Percentiles rank a stretch among this genome's conserved stretches.
Evolutionary conservation across 2,113 vertebrate genomes (phyloP).

Genomic region (Danionella cerebrum): DNA sequence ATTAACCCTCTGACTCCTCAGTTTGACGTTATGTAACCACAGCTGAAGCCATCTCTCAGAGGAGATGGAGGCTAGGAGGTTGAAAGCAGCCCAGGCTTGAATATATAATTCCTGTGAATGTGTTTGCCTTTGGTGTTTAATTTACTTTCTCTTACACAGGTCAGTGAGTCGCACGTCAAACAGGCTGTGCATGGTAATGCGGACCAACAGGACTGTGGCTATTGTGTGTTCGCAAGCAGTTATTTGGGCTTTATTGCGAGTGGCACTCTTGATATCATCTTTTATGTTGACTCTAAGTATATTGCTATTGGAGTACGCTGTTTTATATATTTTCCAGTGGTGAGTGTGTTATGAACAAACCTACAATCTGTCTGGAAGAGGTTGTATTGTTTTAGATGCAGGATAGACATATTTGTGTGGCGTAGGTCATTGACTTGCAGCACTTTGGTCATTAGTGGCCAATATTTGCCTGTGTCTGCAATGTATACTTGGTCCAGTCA

Average conservation of each 20-base stretch:
- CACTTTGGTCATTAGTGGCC: too few species aligned
- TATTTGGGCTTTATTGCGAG: slow-evolving; percentile 1
- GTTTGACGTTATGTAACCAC: slow-evolving; percentile 26
- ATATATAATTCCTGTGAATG: slow-evolving; percentile 20
- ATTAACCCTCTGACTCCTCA: slow-evolving; percentile 18
- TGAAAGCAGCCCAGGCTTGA: slow-evolving; percentile 3
- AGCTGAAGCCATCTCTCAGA: not conserved
- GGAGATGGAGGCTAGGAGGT: not conserved
- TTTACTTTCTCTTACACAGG: slow-evolving; percentile 19
- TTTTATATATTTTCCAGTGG: too few species aligned
- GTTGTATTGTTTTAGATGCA: too few species aligned
- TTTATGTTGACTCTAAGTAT: not conserved
- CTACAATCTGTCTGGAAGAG: too few species aligned
- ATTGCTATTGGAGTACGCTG: too few species aligned
- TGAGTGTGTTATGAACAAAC: too few species aligned
- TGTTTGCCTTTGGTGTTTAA: slow-evolving; percentile 29
- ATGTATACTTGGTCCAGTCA: too few species aligned
- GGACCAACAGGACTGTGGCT: not conserved
- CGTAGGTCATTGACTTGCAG: too few species aligned
- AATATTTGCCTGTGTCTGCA: too few species aligned
- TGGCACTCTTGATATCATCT: not conserved
- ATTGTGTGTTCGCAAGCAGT: not conserved
- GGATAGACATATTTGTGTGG: too few species aligned
- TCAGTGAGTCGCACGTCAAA: slow-evolving; percentile 3
- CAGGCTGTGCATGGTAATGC: slow-evolving; percentile 10